These are phyloP conservation scores for Craseonycteris thonglongyai DNA, from an alignment of 2,113 vertebrate species.

Conservation along the genomic window DNA sequence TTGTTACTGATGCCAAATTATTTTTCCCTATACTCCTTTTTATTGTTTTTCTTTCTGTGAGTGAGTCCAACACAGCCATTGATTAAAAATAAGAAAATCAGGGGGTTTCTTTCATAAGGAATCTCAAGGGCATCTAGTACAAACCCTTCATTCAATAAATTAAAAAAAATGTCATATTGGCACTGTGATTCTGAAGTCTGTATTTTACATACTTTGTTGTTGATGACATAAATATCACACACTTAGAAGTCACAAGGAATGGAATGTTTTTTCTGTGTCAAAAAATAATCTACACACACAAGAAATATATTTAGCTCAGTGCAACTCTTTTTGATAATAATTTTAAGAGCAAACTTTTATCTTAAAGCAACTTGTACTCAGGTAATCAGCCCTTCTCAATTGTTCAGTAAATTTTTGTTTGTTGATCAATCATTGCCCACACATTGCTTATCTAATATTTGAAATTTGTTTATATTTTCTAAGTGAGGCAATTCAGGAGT, in stretches of 20 bases:
- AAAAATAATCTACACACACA: not conserved
- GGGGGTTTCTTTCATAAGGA: not conserved
- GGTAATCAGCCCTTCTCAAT: not conserved
- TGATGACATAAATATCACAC: not conserved
- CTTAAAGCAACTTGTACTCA: not conserved
- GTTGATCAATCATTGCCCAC: not conserved
- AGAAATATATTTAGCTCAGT: not conserved
- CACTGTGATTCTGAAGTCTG: not conserved
- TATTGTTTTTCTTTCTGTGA: not conserved
- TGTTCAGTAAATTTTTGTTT: not conserved
- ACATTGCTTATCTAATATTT: not conserved
- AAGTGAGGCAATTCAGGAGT: not conserved
- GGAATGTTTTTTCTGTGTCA: not conserved
- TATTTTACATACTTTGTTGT: not conserved
- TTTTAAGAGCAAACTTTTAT: conserved; percentile 9
- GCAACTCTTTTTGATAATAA: not conserved
- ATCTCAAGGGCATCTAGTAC: not conserved
- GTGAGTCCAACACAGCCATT: not conserved
- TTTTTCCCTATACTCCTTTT: not conserved
- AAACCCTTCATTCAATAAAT: not conserved
- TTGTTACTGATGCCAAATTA: not conserved
- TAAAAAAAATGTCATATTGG: not conserved
- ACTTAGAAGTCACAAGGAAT: not conserved
- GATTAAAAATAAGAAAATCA: not conserved
- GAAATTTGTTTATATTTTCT: not conserved